Conservation (phyloP, 1,140 invertebrate species). For the Odontomachus brunneus region DNA sequence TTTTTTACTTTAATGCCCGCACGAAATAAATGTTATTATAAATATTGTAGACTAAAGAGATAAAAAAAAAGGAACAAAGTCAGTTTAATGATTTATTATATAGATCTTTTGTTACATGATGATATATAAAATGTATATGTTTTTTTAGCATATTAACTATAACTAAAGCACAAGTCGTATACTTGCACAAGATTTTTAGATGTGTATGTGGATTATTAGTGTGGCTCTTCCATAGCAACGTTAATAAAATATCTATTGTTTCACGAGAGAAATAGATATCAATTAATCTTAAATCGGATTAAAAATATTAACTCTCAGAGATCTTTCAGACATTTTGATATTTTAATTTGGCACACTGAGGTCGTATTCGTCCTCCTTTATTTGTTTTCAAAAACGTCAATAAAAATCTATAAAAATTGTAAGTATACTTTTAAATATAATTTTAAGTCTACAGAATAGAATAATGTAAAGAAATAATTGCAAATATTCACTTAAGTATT, state of each 20-base stretch:
- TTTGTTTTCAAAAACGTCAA: too few relatives aligned
- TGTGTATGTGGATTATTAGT: too few relatives aligned
- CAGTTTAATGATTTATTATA: conserved; percentile 41
- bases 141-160: conserved; percentile 35
- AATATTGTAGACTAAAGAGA: background rate
- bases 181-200: background rate
- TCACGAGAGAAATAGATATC: background rate
- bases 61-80: conserved; percentile 41
- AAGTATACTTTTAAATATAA: too few relatives aligned
- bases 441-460: too few relatives aligned
- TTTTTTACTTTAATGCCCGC: conserved; percentile 70
- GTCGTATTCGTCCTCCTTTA: too few relatives aligned
- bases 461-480: too few relatives aligned
- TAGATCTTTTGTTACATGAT: background rate
- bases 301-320: background rate
- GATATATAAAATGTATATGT: conserved; percentile 20
- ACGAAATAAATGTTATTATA: conserved; percentile 47
- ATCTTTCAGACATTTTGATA: too few relatives aligned
- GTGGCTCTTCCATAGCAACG: background rate
- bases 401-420: too few relatives aligned
- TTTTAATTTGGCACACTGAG: too few relatives aligned
- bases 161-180: background rate
- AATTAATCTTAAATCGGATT: background rate
- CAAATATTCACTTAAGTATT: too few relatives aligned
- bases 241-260: background rate